Conservation (phyloP, 2,113 vertebrate species). For the Arenaria interpres region DNA sequence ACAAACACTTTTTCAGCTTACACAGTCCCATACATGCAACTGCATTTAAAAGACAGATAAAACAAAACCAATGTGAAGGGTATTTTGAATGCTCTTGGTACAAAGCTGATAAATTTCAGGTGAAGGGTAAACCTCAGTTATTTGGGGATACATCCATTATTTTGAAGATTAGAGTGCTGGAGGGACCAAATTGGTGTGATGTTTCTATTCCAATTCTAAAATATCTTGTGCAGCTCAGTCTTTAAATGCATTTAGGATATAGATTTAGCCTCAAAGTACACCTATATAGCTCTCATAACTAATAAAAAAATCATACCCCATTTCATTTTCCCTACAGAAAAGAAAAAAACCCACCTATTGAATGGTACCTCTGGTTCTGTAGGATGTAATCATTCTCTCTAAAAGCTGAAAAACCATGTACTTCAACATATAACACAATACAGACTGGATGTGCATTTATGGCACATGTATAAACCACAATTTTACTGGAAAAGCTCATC, state of each 20-base stretch:
- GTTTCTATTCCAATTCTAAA: not conserved
- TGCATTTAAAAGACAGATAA: not conserved
- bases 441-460: not conserved
- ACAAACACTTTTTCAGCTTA: not conserved
- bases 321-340: conserved; percentile 26
- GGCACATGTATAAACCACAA: not conserved
- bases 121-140: not conserved
- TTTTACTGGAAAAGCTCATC: not conserved
- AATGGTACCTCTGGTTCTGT: not conserved
- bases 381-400: conserved; percentile 1
- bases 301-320: not conserved
- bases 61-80: fast-evolving
- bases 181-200: not conserved
- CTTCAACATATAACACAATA: not conserved
- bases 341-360: not conserved
- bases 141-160: not conserved
- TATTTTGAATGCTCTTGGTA: not conserved
- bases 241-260: not conserved
- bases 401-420: not conserved
- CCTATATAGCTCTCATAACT: not conserved
- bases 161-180: not conserved
- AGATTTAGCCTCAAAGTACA: not conserved
- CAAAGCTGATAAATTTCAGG: not conserved
- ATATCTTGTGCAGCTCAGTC: not conserved
- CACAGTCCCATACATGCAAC: not conserved